Percentiles rank a stretch among this genome's conserved stretches.
These are phyloP conservation scores for Lithosia quadra DNA, from an alignment of 2,888 invertebrate genomes.

Conservation along the genomic window DNA sequence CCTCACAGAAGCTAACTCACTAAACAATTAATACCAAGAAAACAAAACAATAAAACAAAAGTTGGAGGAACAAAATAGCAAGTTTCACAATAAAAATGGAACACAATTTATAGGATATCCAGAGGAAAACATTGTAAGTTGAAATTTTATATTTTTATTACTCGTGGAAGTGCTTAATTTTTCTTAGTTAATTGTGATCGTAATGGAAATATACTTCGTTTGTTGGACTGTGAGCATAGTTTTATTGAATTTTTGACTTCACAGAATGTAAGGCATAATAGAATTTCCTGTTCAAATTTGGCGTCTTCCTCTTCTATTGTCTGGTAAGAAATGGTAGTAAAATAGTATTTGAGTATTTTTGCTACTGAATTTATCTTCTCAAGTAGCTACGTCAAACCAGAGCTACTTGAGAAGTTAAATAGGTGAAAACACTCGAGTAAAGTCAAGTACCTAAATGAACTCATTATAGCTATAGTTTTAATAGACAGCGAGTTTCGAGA, in stretches of 20 bases:
- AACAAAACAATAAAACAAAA: conserved; percentile 51
- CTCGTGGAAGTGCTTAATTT: conserved; percentile 1
- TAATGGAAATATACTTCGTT: neutral
- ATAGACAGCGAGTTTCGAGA: no score
- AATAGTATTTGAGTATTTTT: no score
- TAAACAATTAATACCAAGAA: conserved; percentile 47
- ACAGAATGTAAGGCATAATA: neutral
- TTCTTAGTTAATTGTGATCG: neutral
- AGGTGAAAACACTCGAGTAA: neutral
- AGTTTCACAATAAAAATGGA: conserved; percentile 36
- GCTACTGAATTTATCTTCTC: no score
- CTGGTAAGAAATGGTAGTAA: neutral
- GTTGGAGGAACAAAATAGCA: conserved; percentile 24
- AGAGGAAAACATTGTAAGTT: conserved; percentile 16
- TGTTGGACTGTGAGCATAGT: neutral
- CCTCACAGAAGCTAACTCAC: conserved; percentile 25
- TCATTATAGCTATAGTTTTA: no score
- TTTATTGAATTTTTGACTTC: neutral
- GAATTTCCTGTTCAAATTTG: neutral
- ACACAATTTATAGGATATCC: conserved; percentile 20
- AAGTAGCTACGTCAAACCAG: no score
- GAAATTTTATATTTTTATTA: conserved; percentile 17
- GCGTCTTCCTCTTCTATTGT: neutral
- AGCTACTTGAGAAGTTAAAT: neutral
- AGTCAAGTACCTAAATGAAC: no score